Evolutionary conservation across 2,888 invertebrate species (phyloP).

Genomic region (Leistus spinibarbis): DNA sequence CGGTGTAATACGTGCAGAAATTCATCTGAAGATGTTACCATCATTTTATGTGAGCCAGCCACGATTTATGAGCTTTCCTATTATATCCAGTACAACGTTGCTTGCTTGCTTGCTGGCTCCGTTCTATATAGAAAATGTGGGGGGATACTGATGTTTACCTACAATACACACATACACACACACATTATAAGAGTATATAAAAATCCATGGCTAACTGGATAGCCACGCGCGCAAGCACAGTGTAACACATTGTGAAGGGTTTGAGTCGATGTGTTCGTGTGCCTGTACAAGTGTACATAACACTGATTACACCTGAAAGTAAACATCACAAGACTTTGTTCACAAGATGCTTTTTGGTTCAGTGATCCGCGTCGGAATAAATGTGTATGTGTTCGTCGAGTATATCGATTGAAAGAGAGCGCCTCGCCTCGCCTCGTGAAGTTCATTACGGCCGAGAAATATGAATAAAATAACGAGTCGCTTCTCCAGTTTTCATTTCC

Average conservation of each 20-base stretch:
- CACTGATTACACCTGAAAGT: slow-evolving; percentile 9
- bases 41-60: slow-evolving; percentile 22
- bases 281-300: background rate
- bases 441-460: background rate
- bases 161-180: background rate
- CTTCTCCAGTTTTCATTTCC: slow-evolving; percentile 14
- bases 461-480: slow-evolving; percentile 16
- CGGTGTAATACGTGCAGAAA: slow-evolving; percentile 30
- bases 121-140: too few species aligned
- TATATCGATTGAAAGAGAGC: background rate
- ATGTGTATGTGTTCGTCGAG: background rate
- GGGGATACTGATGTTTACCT: too few species aligned
- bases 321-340: background rate
- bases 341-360: background rate
- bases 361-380: background rate
- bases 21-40: slow-evolving; percentile 32
- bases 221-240: background rate
- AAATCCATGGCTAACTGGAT: background rate
- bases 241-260: background rate
- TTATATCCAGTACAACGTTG: background rate
- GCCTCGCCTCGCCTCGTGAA: background rate
- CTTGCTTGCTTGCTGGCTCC: background rate
- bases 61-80: slow-evolving; percentile 26
- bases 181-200: background rate
- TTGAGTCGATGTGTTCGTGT: background rate